A percentile compares a stretch with the other conserved stretches of the same genome.
These are phyloP conservation scores for Atopsyche davidsoni DNA, from an alignment of 1,140 invertebrate genomes.

Conservation along the genomic window DNA sequence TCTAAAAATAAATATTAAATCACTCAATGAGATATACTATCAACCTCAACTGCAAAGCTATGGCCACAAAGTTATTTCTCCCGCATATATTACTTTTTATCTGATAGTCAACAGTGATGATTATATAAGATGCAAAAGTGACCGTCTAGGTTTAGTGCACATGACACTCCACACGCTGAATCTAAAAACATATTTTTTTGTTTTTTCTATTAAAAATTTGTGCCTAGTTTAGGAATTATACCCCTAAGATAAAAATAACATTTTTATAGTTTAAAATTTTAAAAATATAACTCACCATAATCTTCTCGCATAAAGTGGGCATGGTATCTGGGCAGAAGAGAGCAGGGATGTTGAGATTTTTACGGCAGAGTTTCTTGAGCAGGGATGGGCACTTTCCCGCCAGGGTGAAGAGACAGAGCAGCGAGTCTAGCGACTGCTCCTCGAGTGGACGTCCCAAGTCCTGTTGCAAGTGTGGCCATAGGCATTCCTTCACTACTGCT, in stretches of 20 bases:
- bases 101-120: not conserved
- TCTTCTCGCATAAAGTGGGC: slow-evolving; percentile 47
- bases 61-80: not conserved
- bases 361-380: slow-evolving; percentile 50
- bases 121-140: not conserved
- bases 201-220: no score
- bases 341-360: slow-evolving; percentile 47
- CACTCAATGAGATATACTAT: not conserved
- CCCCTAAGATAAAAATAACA: no score
- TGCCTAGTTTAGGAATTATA: no score
- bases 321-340: slow-evolving; percentile 53
- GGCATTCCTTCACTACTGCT: slow-evolving; percentile 45
- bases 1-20: slow-evolving; percentile 43
- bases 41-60: not conserved
- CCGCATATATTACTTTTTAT: not conserved
- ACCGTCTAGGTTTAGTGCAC: not conserved
- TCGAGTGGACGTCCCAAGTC: slow-evolving; percentile 53
- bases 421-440: slow-evolving; percentile 46
- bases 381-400: slow-evolving; percentile 44
- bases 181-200: no score
- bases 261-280: no score
- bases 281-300: slow-evolving; percentile 57
- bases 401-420: slow-evolving; percentile 47
- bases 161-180: no score
- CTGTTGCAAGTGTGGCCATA: slow-evolving; percentile 55